Conservation (phyloP, 1,140 invertebrate genomes). For the Lepidurus arcticus region DNA sequence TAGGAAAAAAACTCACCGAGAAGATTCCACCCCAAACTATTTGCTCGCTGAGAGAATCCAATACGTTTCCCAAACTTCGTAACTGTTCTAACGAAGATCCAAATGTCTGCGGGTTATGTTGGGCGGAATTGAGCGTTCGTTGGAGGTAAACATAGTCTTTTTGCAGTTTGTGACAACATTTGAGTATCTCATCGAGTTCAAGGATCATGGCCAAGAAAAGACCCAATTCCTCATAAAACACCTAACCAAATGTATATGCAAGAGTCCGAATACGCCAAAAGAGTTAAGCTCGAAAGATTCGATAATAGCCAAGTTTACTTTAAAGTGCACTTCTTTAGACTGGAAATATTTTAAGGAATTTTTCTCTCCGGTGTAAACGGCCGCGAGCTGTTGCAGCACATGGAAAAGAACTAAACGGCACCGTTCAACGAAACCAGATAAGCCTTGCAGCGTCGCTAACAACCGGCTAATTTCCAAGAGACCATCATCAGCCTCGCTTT, state of each 20-base stretch:
- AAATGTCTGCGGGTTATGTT: slow-evolving; percentile 60
- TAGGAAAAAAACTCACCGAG: slow-evolving; percentile 46
- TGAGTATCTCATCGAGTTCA: slow-evolving; percentile 64
- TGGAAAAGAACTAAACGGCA: slow-evolving; percentile 60
- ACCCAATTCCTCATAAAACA: slow-evolving; percentile 57
- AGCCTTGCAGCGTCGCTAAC: slow-evolving; percentile 54
- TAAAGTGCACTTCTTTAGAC: slow-evolving; percentile 49
- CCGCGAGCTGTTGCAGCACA: slow-evolving; percentile 60
- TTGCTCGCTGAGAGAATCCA: slow-evolving; percentile 57
- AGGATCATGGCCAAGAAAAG: slow-evolving; percentile 62
- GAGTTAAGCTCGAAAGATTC: background rate
- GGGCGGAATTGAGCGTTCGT: slow-evolving; percentile 60
- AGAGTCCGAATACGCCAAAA: slow-evolving; percentile 10
- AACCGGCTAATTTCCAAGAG: slow-evolving; percentile 50
- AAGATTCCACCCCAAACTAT: slow-evolving; percentile 60
- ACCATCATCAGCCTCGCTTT: slow-evolving; percentile 45
- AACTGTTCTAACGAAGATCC: slow-evolving; percentile 53
- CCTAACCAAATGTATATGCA: slow-evolving; percentile 44
- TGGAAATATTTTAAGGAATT: slow-evolving; percentile 44
- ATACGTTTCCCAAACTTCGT: slow-evolving; percentile 58
- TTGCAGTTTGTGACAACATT: slow-evolving; percentile 52
- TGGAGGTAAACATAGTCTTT: slow-evolving; percentile 67
- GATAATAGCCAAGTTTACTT: slow-evolving; percentile 39
- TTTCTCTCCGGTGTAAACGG: slow-evolving; percentile 48
- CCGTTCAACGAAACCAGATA: slow-evolving; percentile 59